These are phyloP conservation scores for Desmophyllum pertusum DNA, from an alignment of 92 coral and sea anemone genomes.

Conservation along the genomic window DNA sequence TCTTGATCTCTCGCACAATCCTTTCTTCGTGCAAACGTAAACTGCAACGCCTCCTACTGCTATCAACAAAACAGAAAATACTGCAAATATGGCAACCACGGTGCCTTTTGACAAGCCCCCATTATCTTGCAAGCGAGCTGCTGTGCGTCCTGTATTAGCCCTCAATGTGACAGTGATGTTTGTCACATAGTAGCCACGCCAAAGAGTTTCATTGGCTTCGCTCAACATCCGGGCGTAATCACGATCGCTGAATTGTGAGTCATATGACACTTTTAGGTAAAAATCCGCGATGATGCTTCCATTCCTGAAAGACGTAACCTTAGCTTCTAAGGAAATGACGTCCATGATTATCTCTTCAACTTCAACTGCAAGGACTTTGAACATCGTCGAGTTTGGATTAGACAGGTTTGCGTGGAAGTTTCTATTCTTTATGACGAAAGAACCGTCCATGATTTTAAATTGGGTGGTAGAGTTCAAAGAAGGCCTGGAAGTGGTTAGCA, in stretches of 20 bases:
- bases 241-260: constrained; percentile 1
- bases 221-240: constrained; percentile 24
- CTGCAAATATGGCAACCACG: neutral
- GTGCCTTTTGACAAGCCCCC: neutral
- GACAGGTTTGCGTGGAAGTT: constrained; percentile 50
- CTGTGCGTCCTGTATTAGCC: neutral
- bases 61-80: constrained; percentile 9
- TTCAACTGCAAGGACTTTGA: constrained; percentile 30
- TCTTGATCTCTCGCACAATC: constrained; percentile 6
- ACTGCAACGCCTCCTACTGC: constrained; percentile 18
- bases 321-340: constrained; percentile 26
- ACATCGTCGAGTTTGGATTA: constrained; percentile 47
- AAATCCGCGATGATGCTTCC: constrained; percentile 58
- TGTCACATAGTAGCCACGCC: constrained; percentile 49
- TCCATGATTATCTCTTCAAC: constrained; percentile 30
- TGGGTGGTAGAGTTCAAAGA: neutral
- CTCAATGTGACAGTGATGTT: constrained; percentile 46
- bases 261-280: constrained; percentile 17
- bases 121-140: neutral
- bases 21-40: constrained; percentile 35
- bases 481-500: neutral
- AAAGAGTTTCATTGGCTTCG: constrained; percentile 34
- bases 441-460: constrained; percentile 51
- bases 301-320: constrained; percentile 45
- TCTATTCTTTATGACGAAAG: constrained; percentile 42